Evolutionary conservation across 2,888 invertebrate species (phyloP).

Genomic region (Sympetrum striolatum): DNA sequence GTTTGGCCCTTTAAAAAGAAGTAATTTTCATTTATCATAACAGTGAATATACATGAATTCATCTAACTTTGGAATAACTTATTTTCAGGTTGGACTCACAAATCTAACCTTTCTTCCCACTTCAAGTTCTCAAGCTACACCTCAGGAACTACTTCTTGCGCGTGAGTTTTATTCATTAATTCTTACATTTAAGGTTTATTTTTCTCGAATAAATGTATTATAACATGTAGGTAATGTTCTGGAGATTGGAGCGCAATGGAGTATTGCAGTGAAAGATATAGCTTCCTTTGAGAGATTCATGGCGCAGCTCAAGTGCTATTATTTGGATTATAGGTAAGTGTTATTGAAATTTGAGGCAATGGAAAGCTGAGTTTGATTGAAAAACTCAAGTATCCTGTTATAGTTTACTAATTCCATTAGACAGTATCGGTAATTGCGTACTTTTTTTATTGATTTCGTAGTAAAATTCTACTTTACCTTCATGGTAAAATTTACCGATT

Average conservation of each 20-base stretch:
- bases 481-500: too few relatives aligned
- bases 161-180: conserved; percentile 62
- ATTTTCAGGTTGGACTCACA: conserved; percentile 77
- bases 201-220: not conserved
- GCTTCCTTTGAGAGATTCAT: conserved; percentile 96
- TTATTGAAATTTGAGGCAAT: not conserved
- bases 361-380: too few relatives aligned
- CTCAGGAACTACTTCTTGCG: conserved; percentile 81
- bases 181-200: not conserved
- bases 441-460: too few relatives aligned
- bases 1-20: not conserved
- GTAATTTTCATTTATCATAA: not conserved
- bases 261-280: conserved; percentile 90
- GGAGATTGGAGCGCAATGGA: conserved; percentile 96
- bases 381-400: too few relatives aligned
- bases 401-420: too few relatives aligned
- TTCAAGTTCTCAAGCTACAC: conserved; percentile 72
- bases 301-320: conserved; percentile 97
- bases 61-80: conserved; percentile 45
- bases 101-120: conserved; percentile 86
- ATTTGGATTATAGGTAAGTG: conserved; percentile 86
- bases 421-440: too few relatives aligned
- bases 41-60: conserved; percentile 5
- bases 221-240: conserved; percentile 75
- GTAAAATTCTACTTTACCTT: too few relatives aligned